Conservation (phyloP, 2,888 invertebrate genomes). For the Endomychus coccineus region DNA sequence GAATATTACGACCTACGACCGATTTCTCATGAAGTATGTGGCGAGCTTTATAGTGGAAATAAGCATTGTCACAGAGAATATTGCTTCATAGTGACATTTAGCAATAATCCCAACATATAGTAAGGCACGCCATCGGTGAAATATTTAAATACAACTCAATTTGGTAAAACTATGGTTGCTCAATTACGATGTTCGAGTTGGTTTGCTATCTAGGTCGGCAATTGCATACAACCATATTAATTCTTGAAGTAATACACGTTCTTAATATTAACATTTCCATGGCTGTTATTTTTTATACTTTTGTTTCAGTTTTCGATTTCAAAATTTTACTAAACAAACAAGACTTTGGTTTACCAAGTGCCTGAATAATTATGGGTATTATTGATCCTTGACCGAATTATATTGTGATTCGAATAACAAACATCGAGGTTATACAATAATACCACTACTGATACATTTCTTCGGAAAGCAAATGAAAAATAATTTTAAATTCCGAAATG, state of each 20-base stretch:
- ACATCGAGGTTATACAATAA: no score
- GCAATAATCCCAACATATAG: constrained; percentile 20
- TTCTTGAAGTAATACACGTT: constrained; percentile 26
- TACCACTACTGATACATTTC: no score
- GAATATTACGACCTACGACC: no score
- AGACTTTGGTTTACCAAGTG: no score
- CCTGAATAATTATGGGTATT: no score
- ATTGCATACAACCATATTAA: constrained; percentile 27
- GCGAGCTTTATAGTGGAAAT: not conserved
- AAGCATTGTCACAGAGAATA: constrained; percentile 5
- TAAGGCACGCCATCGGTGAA: constrained; percentile 26
- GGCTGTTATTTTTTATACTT: constrained; percentile 19
- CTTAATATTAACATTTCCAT: constrained; percentile 24
- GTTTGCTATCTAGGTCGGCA: constrained; percentile 43
- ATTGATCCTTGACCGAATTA: no score
- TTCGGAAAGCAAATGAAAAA: no score
- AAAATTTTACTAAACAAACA: no score
- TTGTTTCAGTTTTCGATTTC: constrained; percentile 20
- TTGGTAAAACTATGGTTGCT: constrained; percentile 34
- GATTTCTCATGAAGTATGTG: no score
- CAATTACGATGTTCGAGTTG: constrained; percentile 44
- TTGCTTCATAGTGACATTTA: constrained; percentile 21
- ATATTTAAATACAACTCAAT: constrained; percentile 35
- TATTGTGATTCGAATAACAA: no score
- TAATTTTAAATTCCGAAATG: no score